Percentiles rank a stretch among this genome's conserved stretches.
Conservation (phyloP, 2,797 vertebrate species). For the Pterois miles region DNA sequence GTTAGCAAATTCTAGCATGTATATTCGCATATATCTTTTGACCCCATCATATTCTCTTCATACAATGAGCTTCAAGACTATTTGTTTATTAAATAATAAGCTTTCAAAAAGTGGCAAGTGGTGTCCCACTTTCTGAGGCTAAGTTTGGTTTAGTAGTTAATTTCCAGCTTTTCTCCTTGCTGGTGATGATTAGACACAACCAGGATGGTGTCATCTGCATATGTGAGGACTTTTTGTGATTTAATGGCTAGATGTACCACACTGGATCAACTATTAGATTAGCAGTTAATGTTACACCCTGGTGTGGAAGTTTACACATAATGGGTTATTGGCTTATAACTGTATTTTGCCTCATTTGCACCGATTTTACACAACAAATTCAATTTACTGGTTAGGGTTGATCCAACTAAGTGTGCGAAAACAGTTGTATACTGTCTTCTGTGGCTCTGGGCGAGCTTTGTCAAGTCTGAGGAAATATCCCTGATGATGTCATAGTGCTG, state of each 20-base stretch:
- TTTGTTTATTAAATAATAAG: neutral
- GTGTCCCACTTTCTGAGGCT: neutral
- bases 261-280: neutral
- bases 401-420: neutral
- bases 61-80: neutral
- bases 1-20: neutral
- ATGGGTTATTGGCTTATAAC: neutral
- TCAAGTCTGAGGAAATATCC: too few relatives aligned
- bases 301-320: neutral
- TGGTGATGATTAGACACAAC: neutral
- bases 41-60: neutral
- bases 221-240: neutral
- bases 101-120: neutral
- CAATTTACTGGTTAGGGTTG: neutral
- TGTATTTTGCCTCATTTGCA: neutral
- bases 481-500: neutral
- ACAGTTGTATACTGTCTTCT: too few relatives aligned
- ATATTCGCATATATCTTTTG: neutral
- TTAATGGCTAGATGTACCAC: neutral
- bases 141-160: neutral
- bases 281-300: neutral
- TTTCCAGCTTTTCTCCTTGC: neutral
- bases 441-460: too few relatives aligned
- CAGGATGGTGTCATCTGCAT: conserved; percentile 19
- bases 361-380: neutral